Base-by-base conservation (phyloP, 2,888 invertebrate species). In the Notocelia uddmanniana region DNA sequence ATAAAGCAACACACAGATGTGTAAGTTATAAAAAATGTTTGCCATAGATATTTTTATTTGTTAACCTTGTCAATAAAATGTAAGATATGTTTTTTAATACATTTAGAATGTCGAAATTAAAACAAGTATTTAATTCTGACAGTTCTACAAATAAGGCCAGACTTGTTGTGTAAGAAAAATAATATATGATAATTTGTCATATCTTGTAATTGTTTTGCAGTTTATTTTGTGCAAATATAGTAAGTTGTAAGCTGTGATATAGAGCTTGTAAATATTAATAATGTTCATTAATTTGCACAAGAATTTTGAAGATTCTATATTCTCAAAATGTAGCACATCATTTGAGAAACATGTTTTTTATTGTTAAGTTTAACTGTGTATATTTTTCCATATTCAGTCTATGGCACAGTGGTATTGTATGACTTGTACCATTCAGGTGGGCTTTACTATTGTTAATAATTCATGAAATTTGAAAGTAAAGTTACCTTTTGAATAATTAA, bases 171-270 rank as follows among this genome's bases (percentile, higher is more conserved):
- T 18, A 31, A 21, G 50, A 19, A 52, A 52, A n/a, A n/a, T n/a
- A 26, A 26, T 3, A 52, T 34, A 18, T 13, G 26, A 21, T 60
- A 13, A 34, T 26, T 19, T 6, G 37, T 64, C 5, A 54, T 23
- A n/a, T 54, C 21, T n/a, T 37, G 15, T 19, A 64, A n/a, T 63
- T 23, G 57, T 69, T 63, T 50, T 76, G 74, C 74, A 79, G 78
- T 77, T 80, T 76, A 69, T 78, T 78, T 83, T 82, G 83, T 84
- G 84, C 84, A 83, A 80, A 84, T 81, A 79, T 87, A 85, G 83
- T 87, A 86, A 87, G 85, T 88, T 83, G 79, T 89, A 87, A 90
- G 92, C 92, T 92, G 93, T 93, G 92, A 92, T 93, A 92, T 91
- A 91, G 89, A 84, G 89, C 88, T 88, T 92, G 89, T 92, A 90